These are phyloP conservation scores for Pao palembangensis DNA, from an alignment of 2,113 vertebrate genomes.

Conservation along the genomic window DNA sequence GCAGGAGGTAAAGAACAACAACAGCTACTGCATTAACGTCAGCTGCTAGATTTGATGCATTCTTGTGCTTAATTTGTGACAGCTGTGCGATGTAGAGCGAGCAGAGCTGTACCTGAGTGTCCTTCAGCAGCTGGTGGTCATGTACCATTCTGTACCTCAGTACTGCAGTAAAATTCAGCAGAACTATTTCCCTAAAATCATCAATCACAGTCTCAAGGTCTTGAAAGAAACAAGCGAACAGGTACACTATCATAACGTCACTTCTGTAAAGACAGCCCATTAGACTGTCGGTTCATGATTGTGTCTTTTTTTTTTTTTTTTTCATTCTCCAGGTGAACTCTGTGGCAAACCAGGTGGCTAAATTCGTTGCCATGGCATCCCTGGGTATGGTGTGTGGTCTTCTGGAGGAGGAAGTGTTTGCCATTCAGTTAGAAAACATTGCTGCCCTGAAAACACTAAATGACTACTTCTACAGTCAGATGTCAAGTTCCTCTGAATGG, in stretches of 20 bases:
- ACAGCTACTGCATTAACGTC: background rate
- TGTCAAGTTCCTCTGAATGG: constrained; percentile 28
- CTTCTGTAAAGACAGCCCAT: background rate
- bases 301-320: background rate
- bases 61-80: background rate
- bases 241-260: constrained; percentile 65
- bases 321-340: constrained; percentile 68
- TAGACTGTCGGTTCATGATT: background rate
- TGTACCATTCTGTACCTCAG: constrained; percentile 57
- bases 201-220: constrained; percentile 67
- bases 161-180: constrained; percentile 57
- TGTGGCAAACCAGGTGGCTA: constrained; percentile 77
- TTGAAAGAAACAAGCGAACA: constrained; percentile 71
- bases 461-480: constrained; percentile 53
- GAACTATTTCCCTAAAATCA: constrained; percentile 74
- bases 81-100: constrained; percentile 74
- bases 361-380: constrained; percentile 78
- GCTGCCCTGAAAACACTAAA: constrained; percentile 64
- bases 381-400: constrained; percentile 78
- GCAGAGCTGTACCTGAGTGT: constrained; percentile 83
- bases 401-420: constrained; percentile 41
- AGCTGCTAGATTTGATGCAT: background rate
- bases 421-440: constrained; percentile 53
- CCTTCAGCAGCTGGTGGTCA: constrained; percentile 73
- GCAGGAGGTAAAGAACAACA: constrained; percentile 73